A percentile compares a stretch with the other conserved stretches of the same genome.
These are phyloP conservation scores for Battus philenor DNA, from an alignment of 1,140 invertebrate species.

Conservation along the genomic window DNA sequence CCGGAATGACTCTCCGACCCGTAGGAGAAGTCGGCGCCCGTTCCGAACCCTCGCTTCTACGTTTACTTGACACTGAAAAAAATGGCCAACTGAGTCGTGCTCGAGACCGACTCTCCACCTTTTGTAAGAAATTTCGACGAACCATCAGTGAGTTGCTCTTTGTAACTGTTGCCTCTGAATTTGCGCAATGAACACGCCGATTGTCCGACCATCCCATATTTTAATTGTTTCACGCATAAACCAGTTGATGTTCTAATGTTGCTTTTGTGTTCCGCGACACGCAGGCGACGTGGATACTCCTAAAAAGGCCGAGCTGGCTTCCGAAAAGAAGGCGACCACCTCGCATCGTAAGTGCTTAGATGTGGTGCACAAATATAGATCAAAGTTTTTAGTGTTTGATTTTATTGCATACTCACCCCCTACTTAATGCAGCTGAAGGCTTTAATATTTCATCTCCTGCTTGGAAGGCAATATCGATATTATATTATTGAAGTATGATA, in stretches of 20 bases:
- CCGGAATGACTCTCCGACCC: slow-evolving; percentile 46
- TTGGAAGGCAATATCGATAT: slow-evolving; percentile 13
- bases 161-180: slow-evolving; percentile 13
- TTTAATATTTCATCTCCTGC: slow-evolving; percentile 22
- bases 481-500: slow-evolving; percentile 8
- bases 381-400: slow-evolving; percentile 34
- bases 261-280: slow-evolving; percentile 66
- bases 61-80: slow-evolving; percentile 58
- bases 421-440: slow-evolving; percentile 14
- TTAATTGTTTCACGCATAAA: slow-evolving; percentile 23
- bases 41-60: slow-evolving; percentile 59
- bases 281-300: slow-evolving; percentile 70
- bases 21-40: slow-evolving; percentile 51
- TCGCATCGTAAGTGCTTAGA: slow-evolving; percentile 73
- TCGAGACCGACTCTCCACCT: slow-evolving; percentile 60
- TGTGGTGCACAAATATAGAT: slow-evolving; percentile 59
- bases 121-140: slow-evolving; percentile 69
- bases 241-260: slow-evolving; percentile 67
- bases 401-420: slow-evolving; percentile 22
- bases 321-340: slow-evolving; percentile 63
- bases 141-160: slow-evolving; percentile 65
- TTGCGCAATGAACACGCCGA: slow-evolving; percentile 4
- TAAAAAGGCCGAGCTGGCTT: slow-evolving; percentile 69
- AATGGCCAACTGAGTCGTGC: slow-evolving; percentile 61
- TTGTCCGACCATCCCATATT: slow-evolving; percentile 7